Evolutionary conservation across 2,888 invertebrate genomes (phyloP), one percentile per base, ranked within the genome.

Genomic region (Beris morrisii): DNA sequence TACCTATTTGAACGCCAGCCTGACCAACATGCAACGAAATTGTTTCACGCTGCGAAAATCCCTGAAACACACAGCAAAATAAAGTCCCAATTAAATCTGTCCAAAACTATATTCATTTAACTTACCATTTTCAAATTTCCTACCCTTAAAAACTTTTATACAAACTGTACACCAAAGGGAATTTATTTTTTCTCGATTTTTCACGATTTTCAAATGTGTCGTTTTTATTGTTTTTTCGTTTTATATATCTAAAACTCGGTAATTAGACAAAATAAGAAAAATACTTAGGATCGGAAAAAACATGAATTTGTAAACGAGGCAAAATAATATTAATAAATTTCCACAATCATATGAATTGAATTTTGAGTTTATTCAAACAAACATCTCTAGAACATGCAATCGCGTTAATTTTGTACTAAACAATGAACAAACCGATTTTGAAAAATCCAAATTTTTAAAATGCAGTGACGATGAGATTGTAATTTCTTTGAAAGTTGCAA

Each of bases 1-100:
- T 90, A 43, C 91, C 91, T 80, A 90, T 90, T 82, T 91, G 90
- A 46, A 90, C 88, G 58, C 91, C 91, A 56, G 91, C 91, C 82
- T 92, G 91, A 12, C 91, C 91, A 72, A 91, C 86, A 81, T 91
- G 91, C 78, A 91, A 85, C 59, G 90, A 90, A 75, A 91, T 90
- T 82, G 90, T 90, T 83, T 91, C 91, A 82, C 91, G 87, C 78
- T 79, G 72, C 22, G 72, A 72, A 70, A 74, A 73, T 44, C 68
- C 71, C 73, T 72, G 22, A 9, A 61, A 63, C 5, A 38, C 22
- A 22, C 22, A 1, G 3, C 22, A 30, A 45, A 64, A 58, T 13
- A n/a, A 50, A 13, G 9, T n/a, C 12, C 4, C 50, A 11, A 50
- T 50, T 50, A 50, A 44, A 22, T 22, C 22, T 22, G 22, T 22